These are phyloP conservation scores for Phallusia fumigata DNA, from an alignment of 23 tunicate species.

Conservation along the genomic window DNA sequence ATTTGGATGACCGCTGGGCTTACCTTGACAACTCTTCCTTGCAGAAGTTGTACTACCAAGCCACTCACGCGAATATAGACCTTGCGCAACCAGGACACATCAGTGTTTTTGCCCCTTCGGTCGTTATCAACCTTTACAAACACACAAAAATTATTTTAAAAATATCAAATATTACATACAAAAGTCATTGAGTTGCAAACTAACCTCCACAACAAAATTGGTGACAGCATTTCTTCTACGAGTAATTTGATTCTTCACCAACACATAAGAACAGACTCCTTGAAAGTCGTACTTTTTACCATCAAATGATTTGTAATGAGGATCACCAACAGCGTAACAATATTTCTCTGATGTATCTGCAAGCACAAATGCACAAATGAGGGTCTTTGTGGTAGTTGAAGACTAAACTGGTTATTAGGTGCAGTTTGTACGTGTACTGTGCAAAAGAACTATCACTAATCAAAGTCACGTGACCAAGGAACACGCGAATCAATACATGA, in stretches of 20 bases:
- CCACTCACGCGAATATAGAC: slow-evolving; percentile 47
- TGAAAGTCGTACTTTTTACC: slow-evolving; percentile 59
- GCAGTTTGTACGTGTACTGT: too few relatives aligned
- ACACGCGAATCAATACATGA: too few relatives aligned
- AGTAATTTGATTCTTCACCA: slow-evolving; percentile 26
- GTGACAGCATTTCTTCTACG: background rate
- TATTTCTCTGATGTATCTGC: slow-evolving; percentile 12
- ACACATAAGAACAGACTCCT: slow-evolving; percentile 59
- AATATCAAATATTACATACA: background rate
- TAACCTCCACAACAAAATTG: slow-evolving; percentile 38
- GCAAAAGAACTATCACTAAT: too few relatives aligned
- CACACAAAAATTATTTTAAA: too few relatives aligned
- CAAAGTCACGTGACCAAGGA: too few relatives aligned
- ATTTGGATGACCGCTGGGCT: background rate
- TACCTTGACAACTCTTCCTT: slow-evolving; percentile 42
- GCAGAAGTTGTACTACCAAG: slow-evolving; percentile 24
- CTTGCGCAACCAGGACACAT: slow-evolving; percentile 73
- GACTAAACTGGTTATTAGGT: too few relatives aligned
- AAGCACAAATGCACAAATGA: background rate
- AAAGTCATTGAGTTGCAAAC: background rate
- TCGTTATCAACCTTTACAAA: slow-evolving; percentile 57
- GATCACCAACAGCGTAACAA: slow-evolving; percentile 78
- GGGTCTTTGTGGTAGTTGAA: too few relatives aligned
- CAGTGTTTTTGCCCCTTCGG: slow-evolving; percentile 59
- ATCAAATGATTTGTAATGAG: slow-evolving; percentile 74